Percentiles rank a stretch among this genome's conserved stretches.
Conservation (phyloP, 2,888 invertebrate species). For the Tupiocoris notatus region DNA sequence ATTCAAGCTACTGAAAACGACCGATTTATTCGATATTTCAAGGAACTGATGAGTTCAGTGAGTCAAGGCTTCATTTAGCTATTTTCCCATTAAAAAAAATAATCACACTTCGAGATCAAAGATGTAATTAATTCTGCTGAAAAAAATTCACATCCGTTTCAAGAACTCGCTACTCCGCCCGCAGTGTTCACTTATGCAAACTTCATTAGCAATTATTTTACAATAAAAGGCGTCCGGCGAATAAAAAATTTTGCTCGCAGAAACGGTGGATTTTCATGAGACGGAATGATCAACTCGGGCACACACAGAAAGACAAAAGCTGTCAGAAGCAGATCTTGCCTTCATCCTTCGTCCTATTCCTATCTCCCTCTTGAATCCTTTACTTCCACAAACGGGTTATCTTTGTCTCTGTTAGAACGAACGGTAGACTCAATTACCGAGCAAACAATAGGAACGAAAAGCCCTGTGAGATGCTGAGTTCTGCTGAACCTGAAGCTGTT, state of each 20-base stretch:
- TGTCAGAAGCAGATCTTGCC: neutral
- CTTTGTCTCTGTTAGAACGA: neutral
- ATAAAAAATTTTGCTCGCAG: neutral
- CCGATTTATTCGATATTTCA: too few species aligned
- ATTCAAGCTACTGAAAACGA: too few species aligned
- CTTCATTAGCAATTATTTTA: too few species aligned
- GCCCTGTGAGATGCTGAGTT: constrained; percentile 22
- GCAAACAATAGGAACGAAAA: constrained; percentile 18
- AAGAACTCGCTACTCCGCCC: too few species aligned
- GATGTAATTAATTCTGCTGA: too few species aligned
- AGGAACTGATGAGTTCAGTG: too few species aligned
- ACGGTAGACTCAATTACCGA: constrained; percentile 27
- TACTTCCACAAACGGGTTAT: neutral
- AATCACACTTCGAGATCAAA: too few species aligned
- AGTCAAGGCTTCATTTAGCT: too few species aligned
- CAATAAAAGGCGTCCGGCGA: too few species aligned
- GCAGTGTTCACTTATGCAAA: neutral
- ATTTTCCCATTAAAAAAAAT: too few species aligned
- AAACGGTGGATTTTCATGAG: neutral
- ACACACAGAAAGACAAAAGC: neutral
- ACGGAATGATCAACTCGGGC: neutral
- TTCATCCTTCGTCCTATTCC: too few species aligned
- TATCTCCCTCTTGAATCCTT: neutral
- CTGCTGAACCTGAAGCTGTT: neutral
- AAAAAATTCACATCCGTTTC: too few species aligned